Evolutionary conservation across 2,113 vertebrate species (phyloP), one percentile per base, ranked within the genome.

Genomic region (Cephalopholis sonnerati): DNA sequence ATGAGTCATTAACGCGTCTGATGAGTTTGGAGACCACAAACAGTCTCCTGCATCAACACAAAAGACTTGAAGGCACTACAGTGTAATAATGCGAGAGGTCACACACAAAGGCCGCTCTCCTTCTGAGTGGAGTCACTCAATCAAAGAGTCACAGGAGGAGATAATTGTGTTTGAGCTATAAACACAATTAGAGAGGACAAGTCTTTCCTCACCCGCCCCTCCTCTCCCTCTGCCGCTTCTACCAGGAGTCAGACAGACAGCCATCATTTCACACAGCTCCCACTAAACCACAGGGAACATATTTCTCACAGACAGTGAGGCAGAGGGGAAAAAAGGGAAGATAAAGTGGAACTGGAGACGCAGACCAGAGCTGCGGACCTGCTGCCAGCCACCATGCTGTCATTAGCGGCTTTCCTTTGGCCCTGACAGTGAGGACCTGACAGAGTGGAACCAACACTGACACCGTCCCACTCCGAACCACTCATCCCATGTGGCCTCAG

Each of bases 211-310:
- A 70, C 72, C 64, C 72, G 2, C 66, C 61, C 48, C 81, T 72
- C 75, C 63, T 61, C 76, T 74, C 46, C 22, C 66, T 75, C 72
- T 75, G 61, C 64, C 32, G 71, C 39, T 61, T 36, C 74, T 2
- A 83, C 72, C 71, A 69, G 74, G 15, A 83, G 65, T 74, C 84
- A 87, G 84, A 90, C 84, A 89, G 91, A 79, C 89, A 78, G 89
- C 82, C 76, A 51, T 94, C 87, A 84, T 85, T 91, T 92, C 90
- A 90, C 90, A 90, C 88, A 93, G 87, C 84, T 93, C 88, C 88
- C 87, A 82, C 79, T 73, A 87, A 93, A 93, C 90, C 91, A 89
- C 91, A 91, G 83, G 87, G 90, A 90, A 85, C 87, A 84, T 79
- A 84, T 89, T 93, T 92, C 90, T 89, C 85, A 89, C 90, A 92